Evolutionary conservation across 2,797 vertebrate genomes (phyloP).

Genomic region (Falco rusticolus): DNA sequence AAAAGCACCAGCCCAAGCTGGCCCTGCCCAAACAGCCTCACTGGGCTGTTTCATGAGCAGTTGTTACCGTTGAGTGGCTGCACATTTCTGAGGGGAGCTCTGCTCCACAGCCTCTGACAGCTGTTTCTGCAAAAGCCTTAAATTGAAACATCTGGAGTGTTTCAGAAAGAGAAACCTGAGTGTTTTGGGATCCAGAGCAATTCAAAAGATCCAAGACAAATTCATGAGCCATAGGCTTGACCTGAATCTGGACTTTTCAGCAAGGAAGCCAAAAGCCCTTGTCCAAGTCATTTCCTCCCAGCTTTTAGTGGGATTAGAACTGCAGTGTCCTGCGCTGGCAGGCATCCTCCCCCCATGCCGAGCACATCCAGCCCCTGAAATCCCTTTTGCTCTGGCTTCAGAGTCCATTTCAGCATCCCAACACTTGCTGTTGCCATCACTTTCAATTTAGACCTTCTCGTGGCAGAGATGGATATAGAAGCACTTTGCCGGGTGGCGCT

Average conservation of each 20-base stretch:
- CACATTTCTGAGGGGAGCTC: neutral
- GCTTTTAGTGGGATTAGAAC: slow-evolving; percentile 11
- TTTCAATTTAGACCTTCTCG: neutral
- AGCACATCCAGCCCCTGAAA: slow-evolving; percentile 13
- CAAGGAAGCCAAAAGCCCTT: neutral
- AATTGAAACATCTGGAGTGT: neutral
- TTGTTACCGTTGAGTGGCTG: neutral
- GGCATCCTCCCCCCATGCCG: neutral
- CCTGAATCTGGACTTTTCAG: neutral
- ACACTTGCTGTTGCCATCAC: neutral
- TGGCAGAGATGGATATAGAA: slow-evolving; percentile 10
- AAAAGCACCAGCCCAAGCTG: neutral
- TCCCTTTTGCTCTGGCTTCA: neutral
- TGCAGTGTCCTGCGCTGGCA: neutral
- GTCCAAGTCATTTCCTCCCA: neutral
- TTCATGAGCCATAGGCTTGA: neutral
- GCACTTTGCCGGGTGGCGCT: slow-evolving; percentile 2
- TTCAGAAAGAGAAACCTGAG: slow-evolving; percentile 24
- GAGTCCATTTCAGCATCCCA: neutral
- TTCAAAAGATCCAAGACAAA: slow-evolving; percentile 26
- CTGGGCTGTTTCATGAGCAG: neutral
- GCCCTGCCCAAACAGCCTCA: neutral
- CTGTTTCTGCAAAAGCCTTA: neutral
- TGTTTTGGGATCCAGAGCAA: neutral
- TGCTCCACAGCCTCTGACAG: neutral